A percentile compares a stretch with the other conserved stretches of the same genome.
Evolutionary conservation across 1,140 invertebrate genomes (phyloP).

Genomic region (Dryas iulia): DNA sequence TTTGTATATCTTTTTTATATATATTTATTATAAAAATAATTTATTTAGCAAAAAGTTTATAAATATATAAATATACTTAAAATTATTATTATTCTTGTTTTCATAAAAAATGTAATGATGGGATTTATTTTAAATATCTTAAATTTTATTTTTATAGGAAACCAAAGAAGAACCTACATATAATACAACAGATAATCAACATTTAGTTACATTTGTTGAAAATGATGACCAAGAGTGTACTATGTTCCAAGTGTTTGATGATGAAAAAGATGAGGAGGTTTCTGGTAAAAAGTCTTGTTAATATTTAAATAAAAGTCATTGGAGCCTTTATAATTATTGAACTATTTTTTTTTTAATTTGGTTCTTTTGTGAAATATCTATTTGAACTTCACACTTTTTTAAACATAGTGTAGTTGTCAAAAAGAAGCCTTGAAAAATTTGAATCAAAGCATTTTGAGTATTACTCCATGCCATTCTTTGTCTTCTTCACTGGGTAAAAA

Average conservation of each 20-base stretch:
- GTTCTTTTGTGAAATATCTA: too few species aligned
- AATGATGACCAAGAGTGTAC: slow-evolving; percentile 36
- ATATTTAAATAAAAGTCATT: not conserved
- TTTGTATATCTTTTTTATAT: not conserved
- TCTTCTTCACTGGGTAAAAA: too few species aligned
- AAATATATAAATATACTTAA: too few species aligned
- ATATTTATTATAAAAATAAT: not conserved
- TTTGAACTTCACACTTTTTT: too few species aligned
- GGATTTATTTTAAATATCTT: too few species aligned
- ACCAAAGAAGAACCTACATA: not conserved
- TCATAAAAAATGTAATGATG: not conserved
- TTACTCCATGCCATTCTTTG: too few species aligned
- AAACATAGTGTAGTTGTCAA: too few species aligned
- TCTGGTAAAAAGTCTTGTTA: slow-evolving; percentile 36
- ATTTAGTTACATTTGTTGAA: slow-evolving; percentile 40
- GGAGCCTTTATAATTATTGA: too few species aligned
- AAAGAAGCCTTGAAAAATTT: too few species aligned
- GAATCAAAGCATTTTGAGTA: too few species aligned
- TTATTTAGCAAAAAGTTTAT: slow-evolving; percentile 1
- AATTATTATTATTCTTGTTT: too few species aligned
- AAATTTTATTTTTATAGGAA: slow-evolving; percentile 1
- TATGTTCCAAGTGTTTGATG: slow-evolving; percentile 53
- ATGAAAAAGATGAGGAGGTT: slow-evolving; percentile 47
- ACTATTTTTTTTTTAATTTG: not conserved
- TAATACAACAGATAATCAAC: slow-evolving; percentile 27